Evolutionary conservation across 2,888 invertebrate species (phyloP), one percentile per base, ranked within the genome.

Genomic region (Rotaria macrura): DNA sequence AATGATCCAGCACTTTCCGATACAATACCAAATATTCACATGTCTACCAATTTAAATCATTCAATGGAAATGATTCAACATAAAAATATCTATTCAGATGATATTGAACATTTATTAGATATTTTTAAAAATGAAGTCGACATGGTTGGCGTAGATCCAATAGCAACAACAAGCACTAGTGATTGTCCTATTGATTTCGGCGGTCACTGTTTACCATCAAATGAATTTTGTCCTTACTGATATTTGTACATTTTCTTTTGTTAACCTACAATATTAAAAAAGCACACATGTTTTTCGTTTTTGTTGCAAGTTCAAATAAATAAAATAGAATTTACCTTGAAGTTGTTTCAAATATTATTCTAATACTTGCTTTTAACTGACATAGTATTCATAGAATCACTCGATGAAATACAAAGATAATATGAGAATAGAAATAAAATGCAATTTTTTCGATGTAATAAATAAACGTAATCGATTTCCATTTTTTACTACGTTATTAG

Each of bases 101-200:
- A 79, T 79, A 79, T 79, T 79, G 79, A 79, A 79, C 43, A 79
- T 43, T 79, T 79, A 43, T 43, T 79, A 79, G 79, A 79, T 43
- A 79, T 79, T 43, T 79, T 79, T n/a, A 79, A 79, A 79, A 43
- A 79, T n/a, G 79, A 79, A 79, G 40, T 65, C 1, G 34, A 65
- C 34, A 65, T 65, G 65, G 38, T 38, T 34, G 65, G 65, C 2
- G 6, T 65, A 20, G 65, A 65, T 65, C 65, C 65, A 65, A 38
- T 65, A 34, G 65, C 65, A 65, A 65, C 65, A 34, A 65, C 65
- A 34, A 65, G 65, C 34, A 38, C 65, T 34, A 20, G 65, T 34
- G 65, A 65, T 65, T 65, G 34, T 34, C 14, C 65, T 0, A 34
- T 34, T 20, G 65, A 65, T 65, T 34, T 65, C 5, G 20, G 17